Evolutionary conservation across 2,888 invertebrate species (phyloP), one percentile per base, ranked within the genome.

Genomic region (Troides helena): DNA sequence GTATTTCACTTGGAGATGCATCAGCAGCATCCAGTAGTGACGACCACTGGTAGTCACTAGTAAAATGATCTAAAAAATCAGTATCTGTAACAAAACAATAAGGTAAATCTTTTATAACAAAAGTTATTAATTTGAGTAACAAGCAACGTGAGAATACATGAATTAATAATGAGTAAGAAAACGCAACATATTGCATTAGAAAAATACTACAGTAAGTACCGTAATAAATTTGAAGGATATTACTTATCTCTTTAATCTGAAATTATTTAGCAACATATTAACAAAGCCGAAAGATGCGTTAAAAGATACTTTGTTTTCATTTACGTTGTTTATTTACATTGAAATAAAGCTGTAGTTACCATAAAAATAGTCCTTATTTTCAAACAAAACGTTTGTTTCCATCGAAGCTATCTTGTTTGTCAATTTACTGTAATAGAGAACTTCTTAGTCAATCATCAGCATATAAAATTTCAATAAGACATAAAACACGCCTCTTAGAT

Each of bases 1-100:
- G 77, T 65, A 93, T 93, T 78, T 93, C 89, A 81, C 89, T 92
- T 1, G 93, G 92, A 21, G 93, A 87, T 18, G 91, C 93, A 81
- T 93, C 91, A 50, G 89, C 82, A 25, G 83, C 85, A 78, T 92
- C 90, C 70, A 93, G 74, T 65, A 93, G 74, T 36, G 92, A 92
- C 17, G 91, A 86, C 86, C 90, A 90, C 75, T 87, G 87, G 72
- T 87, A 89, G 43, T 92, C 90, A 65, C 85, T 87, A 12, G 84
- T 85, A 43, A 93, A 78, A 68, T 91, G 88, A 23, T 92, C 89
- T 59, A 93, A 78, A 72, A 93, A 88, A 78, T 92, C 90, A 73
- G 89, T 90, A 74, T 83, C 92, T 91, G 74, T 72, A 84, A 79
- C 53, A 61, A 57, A 65, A 69, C 14, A n/a, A 25, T 65, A 18